Conservation (phyloP, 2,113 vertebrate species). For the Brachyhypopomus occidentalis region DNA sequence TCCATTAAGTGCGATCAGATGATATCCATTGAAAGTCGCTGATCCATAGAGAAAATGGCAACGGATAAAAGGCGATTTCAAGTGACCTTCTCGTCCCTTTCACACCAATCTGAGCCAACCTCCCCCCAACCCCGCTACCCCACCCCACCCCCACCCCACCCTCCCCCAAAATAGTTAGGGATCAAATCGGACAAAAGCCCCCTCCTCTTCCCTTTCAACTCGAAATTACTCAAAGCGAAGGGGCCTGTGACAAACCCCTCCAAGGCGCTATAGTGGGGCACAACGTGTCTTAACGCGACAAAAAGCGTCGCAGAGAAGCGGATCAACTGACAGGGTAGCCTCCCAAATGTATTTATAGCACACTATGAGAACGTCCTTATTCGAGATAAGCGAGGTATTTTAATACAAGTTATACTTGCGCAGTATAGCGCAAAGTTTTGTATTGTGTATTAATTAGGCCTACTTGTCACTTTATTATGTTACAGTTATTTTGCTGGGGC, state of each 20-base stretch:
- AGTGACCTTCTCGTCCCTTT: slow-evolving; percentile 94
- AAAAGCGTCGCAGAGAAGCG: slow-evolving; percentile 11
- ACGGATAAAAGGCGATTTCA: slow-evolving; percentile 96
- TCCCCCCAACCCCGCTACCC: too few species aligned
- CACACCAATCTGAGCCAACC: slow-evolving; percentile 87
- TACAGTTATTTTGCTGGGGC: background rate
- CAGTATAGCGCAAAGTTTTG: too few species aligned
- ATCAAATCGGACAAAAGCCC: slow-evolving; percentile 87
- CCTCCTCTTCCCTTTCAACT: slow-evolving; percentile 83
- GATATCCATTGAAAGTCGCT: slow-evolving; percentile 93
- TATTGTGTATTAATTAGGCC: too few species aligned
- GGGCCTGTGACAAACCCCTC: slow-evolving; percentile 72
- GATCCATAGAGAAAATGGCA: slow-evolving; percentile 91
- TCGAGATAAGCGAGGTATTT: background rate
- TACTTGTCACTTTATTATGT: too few species aligned
- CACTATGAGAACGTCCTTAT: background rate
- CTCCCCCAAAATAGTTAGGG: slow-evolving; percentile 83
- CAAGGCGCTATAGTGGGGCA: slow-evolving; percentile 56
- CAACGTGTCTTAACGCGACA: slow-evolving; percentile 38
- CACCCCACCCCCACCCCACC: too few species aligned
- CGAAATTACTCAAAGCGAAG: slow-evolving; percentile 79
- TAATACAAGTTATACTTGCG: background rate
- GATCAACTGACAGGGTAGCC: slow-evolving; percentile 8
- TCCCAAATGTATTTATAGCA: slow-evolving; percentile 1
- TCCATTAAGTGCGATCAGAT: slow-evolving; percentile 92